phyloP scores from a whole-genome alignment of 2,888 invertebrate species.

The Geophilus truncorum region DNA sequence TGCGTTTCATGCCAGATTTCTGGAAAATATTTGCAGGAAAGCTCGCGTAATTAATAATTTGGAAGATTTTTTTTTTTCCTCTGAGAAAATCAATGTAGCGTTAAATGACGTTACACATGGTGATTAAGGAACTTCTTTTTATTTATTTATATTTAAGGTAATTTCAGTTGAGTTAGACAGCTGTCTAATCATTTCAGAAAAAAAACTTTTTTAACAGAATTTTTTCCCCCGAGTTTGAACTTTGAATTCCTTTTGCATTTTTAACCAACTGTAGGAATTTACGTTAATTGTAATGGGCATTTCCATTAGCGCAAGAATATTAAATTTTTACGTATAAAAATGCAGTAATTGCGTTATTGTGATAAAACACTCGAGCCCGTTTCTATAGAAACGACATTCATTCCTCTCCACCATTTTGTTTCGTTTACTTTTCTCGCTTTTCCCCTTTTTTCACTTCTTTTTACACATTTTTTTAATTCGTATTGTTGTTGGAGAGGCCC shows the following conservation, averaged over 20 bases:
- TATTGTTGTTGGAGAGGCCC: constrained; percentile 27
- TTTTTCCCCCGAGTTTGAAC: neutral
- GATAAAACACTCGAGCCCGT: neutral
- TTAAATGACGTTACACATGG: neutral
- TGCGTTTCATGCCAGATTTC: neutral
- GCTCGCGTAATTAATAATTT: neutral
- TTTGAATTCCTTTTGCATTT: neutral
- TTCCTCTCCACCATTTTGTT: neutral
- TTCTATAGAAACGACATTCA: neutral
- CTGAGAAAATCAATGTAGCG: neutral
- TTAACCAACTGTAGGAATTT: constrained; percentile 3
- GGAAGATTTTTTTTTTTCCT: neutral
- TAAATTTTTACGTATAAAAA: neutral
- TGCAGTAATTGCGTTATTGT: no score
- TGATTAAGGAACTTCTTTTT: neutral
- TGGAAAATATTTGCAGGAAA: neutral
- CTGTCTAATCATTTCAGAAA: neutral
- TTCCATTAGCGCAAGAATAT: neutral
- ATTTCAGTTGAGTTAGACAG: constrained; percentile 27
- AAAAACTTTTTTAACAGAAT: neutral
- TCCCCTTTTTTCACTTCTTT: neutral
- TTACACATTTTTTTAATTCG: neutral
- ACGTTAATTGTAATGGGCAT: neutral
- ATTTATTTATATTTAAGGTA: constrained; percentile 1
- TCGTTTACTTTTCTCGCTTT: neutral